Conservation (phyloP, 1,140 invertebrate species). For the Ceratosolen solmsi region DNA sequence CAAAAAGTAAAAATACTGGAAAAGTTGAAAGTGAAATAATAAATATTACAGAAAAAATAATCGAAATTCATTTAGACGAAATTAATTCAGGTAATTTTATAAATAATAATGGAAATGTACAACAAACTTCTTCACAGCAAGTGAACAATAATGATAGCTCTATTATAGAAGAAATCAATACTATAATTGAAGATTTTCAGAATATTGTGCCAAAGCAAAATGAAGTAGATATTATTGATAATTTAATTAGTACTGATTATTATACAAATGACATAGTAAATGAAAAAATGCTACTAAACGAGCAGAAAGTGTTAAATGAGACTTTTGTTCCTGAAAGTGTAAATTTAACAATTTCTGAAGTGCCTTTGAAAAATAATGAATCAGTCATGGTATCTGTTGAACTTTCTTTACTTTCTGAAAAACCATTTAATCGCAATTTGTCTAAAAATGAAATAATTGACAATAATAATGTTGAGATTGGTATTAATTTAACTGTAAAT, state of each 20-base stretch:
- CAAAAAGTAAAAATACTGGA: slow-evolving; percentile 5
- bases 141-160: not conserved
- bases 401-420: slow-evolving; percentile 9
- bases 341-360: slow-evolving; percentile 22
- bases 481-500: not conserved
- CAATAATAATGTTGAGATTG: not conserved
- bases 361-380: slow-evolving; percentile 41
- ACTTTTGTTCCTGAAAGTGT: slow-evolving; percentile 25
- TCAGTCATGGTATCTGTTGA: not conserved
- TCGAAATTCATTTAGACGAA: slow-evolving; percentile 20
- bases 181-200: slow-evolving; percentile 5
- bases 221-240: slow-evolving; percentile 12
- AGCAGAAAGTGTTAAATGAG: slow-evolving; percentile 10
- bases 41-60: not conserved
- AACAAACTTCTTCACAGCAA: not conserved
- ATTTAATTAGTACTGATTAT: slow-evolving; percentile 16
- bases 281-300: slow-evolving; percentile 21
- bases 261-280: not conserved
- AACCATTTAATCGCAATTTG: not conserved
- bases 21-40: slow-evolving; percentile 31
- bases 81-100: not conserved
- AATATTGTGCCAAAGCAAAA: slow-evolving; percentile 43
- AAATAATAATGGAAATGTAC: slow-evolving; percentile 8
- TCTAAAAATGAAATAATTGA: not conserved
- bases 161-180: not conserved